A percentile compares a stretch with the other conserved stretches of the same genome.
These are phyloP conservation scores for Apamea anceps DNA, from an alignment of 2,888 invertebrate species.

Conservation along the genomic window DNA sequence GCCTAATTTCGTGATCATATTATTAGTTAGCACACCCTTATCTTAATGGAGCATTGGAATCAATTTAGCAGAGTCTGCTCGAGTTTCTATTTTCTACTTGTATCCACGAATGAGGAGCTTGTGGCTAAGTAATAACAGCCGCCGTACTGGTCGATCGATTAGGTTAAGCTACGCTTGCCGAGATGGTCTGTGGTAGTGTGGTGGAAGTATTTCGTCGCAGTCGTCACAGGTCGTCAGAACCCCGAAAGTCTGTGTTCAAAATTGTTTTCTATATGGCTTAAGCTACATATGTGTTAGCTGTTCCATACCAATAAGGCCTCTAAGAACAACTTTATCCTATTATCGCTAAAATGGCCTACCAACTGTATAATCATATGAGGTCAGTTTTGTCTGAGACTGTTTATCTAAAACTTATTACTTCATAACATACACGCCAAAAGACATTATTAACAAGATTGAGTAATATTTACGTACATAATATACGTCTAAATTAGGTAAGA, in stretches of 20 bases:
- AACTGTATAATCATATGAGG: background rate
- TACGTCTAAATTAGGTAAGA: slow-evolving; percentile 64
- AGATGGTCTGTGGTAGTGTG: no score
- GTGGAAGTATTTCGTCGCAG: no score
- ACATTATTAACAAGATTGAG: slow-evolving; percentile 37
- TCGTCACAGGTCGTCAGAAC: no score
- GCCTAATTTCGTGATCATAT: slow-evolving; percentile 24
- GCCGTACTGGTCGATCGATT: no score
- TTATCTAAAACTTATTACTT: background rate
- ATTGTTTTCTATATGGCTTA: background rate
- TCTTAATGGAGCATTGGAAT: background rate
- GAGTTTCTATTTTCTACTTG: background rate
- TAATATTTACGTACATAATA: slow-evolving; percentile 35
- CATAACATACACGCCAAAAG: slow-evolving; percentile 5
- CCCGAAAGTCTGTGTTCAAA: background rate
- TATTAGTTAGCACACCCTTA: background rate
- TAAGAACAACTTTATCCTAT: background rate
- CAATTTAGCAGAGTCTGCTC: background rate
- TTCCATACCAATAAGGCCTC: background rate
- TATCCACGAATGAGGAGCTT: background rate
- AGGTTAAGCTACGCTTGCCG: no score
- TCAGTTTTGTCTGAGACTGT: no score
- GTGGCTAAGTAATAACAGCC: no score
- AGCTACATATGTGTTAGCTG: background rate
- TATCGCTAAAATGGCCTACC: background rate